Conservation (phyloP, 1,140 invertebrate species). For the Pogonognathellus flavescens region DNA sequence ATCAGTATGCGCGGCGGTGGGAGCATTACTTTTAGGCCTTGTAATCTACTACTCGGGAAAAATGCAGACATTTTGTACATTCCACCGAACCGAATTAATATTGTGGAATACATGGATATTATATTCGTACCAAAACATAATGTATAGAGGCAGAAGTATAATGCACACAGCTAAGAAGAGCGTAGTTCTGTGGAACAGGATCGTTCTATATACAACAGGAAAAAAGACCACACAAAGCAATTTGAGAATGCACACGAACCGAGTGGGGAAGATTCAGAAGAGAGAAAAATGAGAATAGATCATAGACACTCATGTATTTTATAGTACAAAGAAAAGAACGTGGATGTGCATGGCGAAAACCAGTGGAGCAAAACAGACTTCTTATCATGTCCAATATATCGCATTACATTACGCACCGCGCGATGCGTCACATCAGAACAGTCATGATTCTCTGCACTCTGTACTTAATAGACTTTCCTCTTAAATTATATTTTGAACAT, state of each 20-base stretch:
- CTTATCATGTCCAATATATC: constrained; percentile 1
- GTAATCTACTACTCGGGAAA: background rate
- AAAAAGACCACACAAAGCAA: too few species aligned
- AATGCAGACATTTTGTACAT: constrained; percentile 43
- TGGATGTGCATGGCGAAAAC: background rate
- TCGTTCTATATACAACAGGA: too few species aligned
- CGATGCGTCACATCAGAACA: background rate
- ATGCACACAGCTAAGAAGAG: background rate
- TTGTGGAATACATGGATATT: background rate
- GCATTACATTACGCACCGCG: constrained; percentile 1
- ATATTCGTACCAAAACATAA: too few species aligned
- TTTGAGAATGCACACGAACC: too few species aligned
- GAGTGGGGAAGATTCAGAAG: too few species aligned
- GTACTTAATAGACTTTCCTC: too few species aligned
- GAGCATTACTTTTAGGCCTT: constrained; percentile 9
- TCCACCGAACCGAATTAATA: constrained; percentile 31
- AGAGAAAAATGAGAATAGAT: too few species aligned
- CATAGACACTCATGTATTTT: too few species aligned
- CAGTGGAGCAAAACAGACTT: background rate
- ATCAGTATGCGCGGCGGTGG: constrained; percentile 35
- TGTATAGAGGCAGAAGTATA: background rate
- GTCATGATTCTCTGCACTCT: too few species aligned
- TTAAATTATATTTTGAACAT: background rate
- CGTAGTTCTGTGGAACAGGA: too few species aligned
- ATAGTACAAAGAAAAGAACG: too few species aligned